Evolutionary conservation across 1,140 invertebrate species (phyloP).

Genomic region (Lanistes nyassanus): DNA sequence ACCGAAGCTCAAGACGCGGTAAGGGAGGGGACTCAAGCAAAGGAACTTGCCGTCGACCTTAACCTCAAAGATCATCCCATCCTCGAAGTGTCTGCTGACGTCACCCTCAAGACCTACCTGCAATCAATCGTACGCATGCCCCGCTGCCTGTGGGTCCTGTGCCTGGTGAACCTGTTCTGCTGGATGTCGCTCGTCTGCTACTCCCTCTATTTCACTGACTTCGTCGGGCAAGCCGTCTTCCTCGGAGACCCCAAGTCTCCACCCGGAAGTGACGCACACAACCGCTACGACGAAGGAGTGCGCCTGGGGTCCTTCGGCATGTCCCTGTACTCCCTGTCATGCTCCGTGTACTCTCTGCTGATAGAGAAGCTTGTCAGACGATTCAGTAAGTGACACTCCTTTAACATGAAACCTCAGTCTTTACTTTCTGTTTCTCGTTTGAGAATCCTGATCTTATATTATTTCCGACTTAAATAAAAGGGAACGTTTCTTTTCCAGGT

Average conservation of each 20-base stretch:
- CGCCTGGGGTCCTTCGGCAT: slow-evolving; percentile 96
- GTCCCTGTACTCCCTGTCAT: slow-evolving; percentile 95
- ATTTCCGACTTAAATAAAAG: no score
- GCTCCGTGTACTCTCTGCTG: slow-evolving; percentile 88
- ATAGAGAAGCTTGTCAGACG: slow-evolving; percentile 88
- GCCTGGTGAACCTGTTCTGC: slow-evolving; percentile 93
- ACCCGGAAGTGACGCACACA: slow-evolving; percentile 45
- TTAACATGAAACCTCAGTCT: no score
- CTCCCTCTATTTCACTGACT: slow-evolving; percentile 96
- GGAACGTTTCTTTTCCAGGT: no score
- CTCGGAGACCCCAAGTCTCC: slow-evolving; percentile 85
- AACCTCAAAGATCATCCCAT: background rate
- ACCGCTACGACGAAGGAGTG: slow-evolving; percentile 87
- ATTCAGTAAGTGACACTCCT: slow-evolving; percentile 76
- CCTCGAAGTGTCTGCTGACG: slow-evolving; percentile 50
- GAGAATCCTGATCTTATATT: no score
- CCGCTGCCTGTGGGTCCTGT: slow-evolving; percentile 83
- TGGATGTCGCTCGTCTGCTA: slow-evolving; percentile 99
- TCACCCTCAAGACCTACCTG: slow-evolving; percentile 78
- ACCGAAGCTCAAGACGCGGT: background rate
- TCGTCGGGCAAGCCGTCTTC: slow-evolving; percentile 95
- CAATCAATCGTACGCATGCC: slow-evolving; percentile 92
- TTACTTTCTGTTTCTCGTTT: no score
- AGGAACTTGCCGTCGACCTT: no score
- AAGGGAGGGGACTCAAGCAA: background rate